Evolutionary conservation across 2,888 invertebrate species (phyloP).

Genomic region (Julus scanicus): DNA sequence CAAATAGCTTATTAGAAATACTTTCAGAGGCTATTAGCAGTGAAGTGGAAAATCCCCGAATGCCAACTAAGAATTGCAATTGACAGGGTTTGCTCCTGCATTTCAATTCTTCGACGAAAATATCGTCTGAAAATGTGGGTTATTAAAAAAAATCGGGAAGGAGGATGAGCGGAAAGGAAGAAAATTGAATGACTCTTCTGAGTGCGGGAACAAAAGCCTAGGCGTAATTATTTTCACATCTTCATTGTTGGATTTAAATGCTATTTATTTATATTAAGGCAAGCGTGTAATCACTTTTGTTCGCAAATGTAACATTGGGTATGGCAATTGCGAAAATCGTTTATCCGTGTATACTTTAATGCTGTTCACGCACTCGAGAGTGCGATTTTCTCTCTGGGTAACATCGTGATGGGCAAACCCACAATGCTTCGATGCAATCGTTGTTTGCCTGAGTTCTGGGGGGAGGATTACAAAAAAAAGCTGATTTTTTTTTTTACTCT

Average conservation of each 20-base stretch:
- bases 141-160: neutral
- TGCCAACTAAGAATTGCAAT: conserved; percentile 1
- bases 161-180: neutral
- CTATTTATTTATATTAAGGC: conserved; percentile 26
- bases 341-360: neutral
- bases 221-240: conserved; percentile 3
- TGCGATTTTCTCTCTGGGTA: neutral
- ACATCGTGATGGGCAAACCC: neutral
- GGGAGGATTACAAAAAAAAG: neutral
- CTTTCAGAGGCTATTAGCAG: conserved; percentile 12
- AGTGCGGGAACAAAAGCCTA: conserved; percentile 14
- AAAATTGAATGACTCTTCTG: conserved; percentile 27
- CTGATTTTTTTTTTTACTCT: neutral
- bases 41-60: conserved; percentile 2
- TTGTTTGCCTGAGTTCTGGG: neutral
- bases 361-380: neutral
- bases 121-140: neutral
- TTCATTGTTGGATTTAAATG: conserved; percentile 33
- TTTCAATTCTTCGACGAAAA: conserved; percentile 19
- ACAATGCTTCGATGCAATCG: neutral
- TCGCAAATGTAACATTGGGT: neutral
- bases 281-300: conserved; percentile 25
- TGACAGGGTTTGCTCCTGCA: conserved; percentile 9
- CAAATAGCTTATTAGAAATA: conserved; percentile 20
- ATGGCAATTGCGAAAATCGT: neutral